A percentile compares a stretch with the other conserved stretches of the same genome.
These are phyloP conservation scores for Macquaria australasica DNA, from an alignment of 2,113 vertebrate genomes.

Conservation along the genomic window DNA sequence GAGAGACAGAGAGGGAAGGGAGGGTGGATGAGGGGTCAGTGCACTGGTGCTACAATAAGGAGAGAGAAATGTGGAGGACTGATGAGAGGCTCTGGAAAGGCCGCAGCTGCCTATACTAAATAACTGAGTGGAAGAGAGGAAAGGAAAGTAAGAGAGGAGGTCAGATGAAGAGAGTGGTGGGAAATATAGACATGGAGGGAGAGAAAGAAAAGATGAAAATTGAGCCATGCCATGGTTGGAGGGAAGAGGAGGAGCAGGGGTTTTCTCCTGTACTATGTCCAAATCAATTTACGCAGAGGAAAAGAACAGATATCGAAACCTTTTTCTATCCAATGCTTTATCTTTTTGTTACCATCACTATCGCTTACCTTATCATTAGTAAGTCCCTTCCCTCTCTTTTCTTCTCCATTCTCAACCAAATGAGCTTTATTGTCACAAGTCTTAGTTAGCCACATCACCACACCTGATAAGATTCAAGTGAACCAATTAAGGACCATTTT, in stretches of 20 bases:
- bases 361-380: neutral
- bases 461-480: neutral
- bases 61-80: constrained; percentile 57
- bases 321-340: neutral
- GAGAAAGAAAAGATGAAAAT: constrained; percentile 15
- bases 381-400: neutral
- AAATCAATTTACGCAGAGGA: neutral
- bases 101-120: constrained; percentile 60
- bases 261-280: neutral
- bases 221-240: neutral
- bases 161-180: constrained; percentile 38
- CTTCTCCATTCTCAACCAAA: neutral
- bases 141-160: constrained; percentile 23
- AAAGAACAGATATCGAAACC: neutral
- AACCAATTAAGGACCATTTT: neutral
- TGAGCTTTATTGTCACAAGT: neutral
- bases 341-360: neutral
- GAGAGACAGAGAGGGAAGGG: constrained; percentile 32
- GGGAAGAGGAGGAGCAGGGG: neutral
- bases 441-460: neutral
- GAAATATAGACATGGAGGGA: neutral
- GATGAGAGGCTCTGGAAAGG: constrained; percentile 63
- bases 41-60: constrained; percentile 53
- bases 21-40: constrained; percentile 62
- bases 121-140: constrained; percentile 25